Base-by-base conservation (phyloP, 2,797 vertebrate genomes). In the Lepus townsendii region DNA sequence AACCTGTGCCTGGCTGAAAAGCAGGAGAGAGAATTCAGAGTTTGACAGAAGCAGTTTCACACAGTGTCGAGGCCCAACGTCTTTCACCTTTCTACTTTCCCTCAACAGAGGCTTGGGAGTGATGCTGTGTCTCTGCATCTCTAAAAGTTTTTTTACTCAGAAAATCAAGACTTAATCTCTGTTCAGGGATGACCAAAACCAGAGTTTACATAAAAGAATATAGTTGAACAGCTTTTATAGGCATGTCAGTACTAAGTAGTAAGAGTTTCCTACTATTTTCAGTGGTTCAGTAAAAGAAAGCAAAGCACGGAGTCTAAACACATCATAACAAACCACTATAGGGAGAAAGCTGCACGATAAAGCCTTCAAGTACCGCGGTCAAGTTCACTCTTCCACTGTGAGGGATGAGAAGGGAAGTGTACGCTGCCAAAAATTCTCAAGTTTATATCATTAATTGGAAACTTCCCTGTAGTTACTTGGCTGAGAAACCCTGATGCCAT, bases 231-330 rank as follows among this genome's bases (percentile, higher is more conserved):
- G 82, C 78, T 86, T 88, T 90, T 75, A 94, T 32, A 75, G 85
- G 95, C 88, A 73, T 7, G 22, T 75, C 0, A 72, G 54, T 91
- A 92, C 69, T 65, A 96, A 94, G 91, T 94, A 95, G 95, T 52
- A 84, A 72, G 76, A 83, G 50, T 92, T 52, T 83, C 88, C 72
- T 35, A 69, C 30, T 32, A 63, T 96, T 97, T 96, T 88, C 79
- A 83, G 83, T 22, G 96, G 84, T 92, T 91, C 93, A 73, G 92
- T 10, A 88, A 93, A 75, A 95, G 90, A 91, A 97, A 90, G 66
- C 89, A 88, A 88, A 83, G 89, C 90, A 73, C 91, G 78, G 90
- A 87, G 69, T 93, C 83, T 94, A 79, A 97, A 97, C 27, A 97
- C 76, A 95, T 73, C 9, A 27, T 65, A 94, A 94, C 96, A 96